A percentile compares a stretch with the other conserved stretches of the same genome.
These are phyloP conservation scores for Brachionus angularis DNA, from an alignment of 1,140 invertebrate species.

Conservation along the genomic window DNA sequence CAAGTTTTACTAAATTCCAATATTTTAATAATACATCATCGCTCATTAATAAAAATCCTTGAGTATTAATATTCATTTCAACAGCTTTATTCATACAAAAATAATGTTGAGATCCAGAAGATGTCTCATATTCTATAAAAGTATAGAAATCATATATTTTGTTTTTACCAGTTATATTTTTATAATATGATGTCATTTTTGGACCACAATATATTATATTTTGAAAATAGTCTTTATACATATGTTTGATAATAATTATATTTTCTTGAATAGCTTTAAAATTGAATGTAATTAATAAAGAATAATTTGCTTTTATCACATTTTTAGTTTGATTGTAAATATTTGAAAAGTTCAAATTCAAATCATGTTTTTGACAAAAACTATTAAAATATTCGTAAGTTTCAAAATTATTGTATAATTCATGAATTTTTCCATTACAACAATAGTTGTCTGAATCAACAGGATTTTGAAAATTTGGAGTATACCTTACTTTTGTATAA, in stretches of 20 bases:
- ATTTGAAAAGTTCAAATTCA: too few relatives aligned
- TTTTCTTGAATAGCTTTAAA: not conserved
- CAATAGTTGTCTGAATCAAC: too few relatives aligned
- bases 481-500: conserved; percentile 16
- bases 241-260: not conserved
- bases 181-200: not conserved
- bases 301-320: not conserved
- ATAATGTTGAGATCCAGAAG: not conserved
- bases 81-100: not conserved
- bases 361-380: not conserved
- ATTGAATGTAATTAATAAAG: not conserved
- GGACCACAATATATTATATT: not conserved
- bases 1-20: not conserved
- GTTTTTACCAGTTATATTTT: not conserved
- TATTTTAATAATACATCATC: conserved; percentile 10
- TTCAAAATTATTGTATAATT: not conserved
- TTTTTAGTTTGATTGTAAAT: not conserved
- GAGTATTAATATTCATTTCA: not conserved
- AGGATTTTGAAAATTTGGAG: conserved; percentile 4
- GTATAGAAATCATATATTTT: not conserved
- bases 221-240: not conserved
- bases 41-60: not conserved
- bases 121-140: not conserved
- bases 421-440: too few relatives aligned
- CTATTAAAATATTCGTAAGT: not conserved